Percentiles rank a stretch among this genome's conserved stretches.
Evolutionary conservation across 2,888 invertebrate species (phyloP).

Genomic region (Calliopum simillimum): DNA sequence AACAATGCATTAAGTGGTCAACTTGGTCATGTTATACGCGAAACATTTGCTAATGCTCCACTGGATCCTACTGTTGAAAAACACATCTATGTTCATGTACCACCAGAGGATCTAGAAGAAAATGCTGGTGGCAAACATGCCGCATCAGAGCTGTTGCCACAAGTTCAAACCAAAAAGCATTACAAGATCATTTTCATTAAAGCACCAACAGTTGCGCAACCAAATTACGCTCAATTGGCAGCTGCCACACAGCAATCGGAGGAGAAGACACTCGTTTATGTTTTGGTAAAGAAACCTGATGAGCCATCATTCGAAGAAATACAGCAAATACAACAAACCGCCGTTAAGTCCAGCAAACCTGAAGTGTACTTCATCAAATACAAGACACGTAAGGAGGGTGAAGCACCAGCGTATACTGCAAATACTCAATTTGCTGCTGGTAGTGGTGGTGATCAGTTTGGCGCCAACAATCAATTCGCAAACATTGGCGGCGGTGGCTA

Average conservation of each 20-base stretch:
- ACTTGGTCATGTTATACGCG: slow-evolving; percentile 50
- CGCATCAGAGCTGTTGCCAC: slow-evolving; percentile 67
- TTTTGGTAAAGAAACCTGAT: slow-evolving; percentile 77
- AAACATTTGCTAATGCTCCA: slow-evolving; percentile 62
- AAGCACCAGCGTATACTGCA: slow-evolving; percentile 22
- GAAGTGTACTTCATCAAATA: slow-evolving; percentile 80
- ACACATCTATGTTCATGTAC: slow-evolving; percentile 89
- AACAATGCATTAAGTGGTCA: slow-evolving; percentile 44
- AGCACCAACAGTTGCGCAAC: slow-evolving; percentile 71
- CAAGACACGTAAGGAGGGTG: slow-evolving; percentile 71
- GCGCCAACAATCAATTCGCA: not conserved
- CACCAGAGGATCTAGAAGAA: slow-evolving; percentile 83
- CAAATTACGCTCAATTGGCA: slow-evolving; percentile 71
- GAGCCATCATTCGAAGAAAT: slow-evolving; percentile 74
- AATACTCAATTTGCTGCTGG: slow-evolving; percentile 29
- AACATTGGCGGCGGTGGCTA: not conserved
- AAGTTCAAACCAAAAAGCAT: slow-evolving; percentile 75
- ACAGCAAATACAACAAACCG: slow-evolving; percentile 71
- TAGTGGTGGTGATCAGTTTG: slow-evolving; percentile 34
- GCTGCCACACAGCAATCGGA: slow-evolving; percentile 73
- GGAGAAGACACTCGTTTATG: slow-evolving; percentile 78
- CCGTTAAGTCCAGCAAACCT: slow-evolving; percentile 73
- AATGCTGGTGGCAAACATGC: slow-evolving; percentile 67
- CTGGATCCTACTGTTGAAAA: slow-evolving; percentile 75
- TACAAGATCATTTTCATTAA: slow-evolving; percentile 83